Evolutionary conservation across 2,113 vertebrate genomes (phyloP).

Genomic region (Meles meles): DNA sequence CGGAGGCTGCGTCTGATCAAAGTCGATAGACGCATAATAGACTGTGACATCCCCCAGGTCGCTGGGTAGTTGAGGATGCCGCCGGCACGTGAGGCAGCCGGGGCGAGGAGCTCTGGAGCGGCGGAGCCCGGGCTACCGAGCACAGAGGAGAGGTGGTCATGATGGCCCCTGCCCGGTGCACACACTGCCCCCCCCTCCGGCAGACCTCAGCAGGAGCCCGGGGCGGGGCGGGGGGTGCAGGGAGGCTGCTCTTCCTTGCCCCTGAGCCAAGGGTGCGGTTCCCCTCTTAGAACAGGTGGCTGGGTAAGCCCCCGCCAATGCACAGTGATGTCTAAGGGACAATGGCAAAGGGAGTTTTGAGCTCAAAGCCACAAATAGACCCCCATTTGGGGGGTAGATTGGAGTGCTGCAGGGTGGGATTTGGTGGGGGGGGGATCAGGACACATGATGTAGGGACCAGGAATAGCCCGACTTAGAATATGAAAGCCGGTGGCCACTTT

Average conservation of each 20-base stretch:
- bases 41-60: background rate
- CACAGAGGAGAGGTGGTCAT: accelerated
- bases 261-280: background rate
- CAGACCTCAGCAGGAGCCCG: background rate
- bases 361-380: background rate
- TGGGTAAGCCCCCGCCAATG: background rate
- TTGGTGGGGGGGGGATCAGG: no score
- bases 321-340: no score
- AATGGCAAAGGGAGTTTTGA: background rate
- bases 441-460: background rate
- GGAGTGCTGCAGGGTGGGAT: accelerated
- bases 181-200: no score
- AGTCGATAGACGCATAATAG: accelerated
- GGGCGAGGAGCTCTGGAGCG: accelerated
- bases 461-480: background rate
- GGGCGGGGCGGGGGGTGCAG: no score
- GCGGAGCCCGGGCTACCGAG: accelerated
- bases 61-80: background rate
- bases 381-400: background rate
- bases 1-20: background rate
- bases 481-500: background rate
- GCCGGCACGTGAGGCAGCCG: no score
- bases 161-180: accelerated
- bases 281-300: background rate
- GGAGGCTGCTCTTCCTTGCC: no score